These are phyloP conservation scores for Dicaeum eximium DNA, from an alignment of 2,113 vertebrate genomes.

Conservation along the genomic window DNA sequence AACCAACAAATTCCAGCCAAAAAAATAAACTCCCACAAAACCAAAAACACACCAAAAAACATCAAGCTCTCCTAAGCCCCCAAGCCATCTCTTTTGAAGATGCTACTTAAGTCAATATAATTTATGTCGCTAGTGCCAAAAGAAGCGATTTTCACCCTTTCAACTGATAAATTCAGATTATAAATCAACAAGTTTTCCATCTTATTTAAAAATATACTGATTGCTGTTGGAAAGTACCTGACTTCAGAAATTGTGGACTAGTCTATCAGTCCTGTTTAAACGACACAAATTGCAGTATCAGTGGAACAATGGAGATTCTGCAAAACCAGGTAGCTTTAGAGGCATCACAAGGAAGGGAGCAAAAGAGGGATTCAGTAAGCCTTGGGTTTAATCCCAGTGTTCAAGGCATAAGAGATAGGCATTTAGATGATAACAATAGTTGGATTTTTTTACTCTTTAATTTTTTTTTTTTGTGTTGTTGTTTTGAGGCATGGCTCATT, in stretches of 20 bases:
- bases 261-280: neutral
- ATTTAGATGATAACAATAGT: neutral
- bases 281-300: neutral
- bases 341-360: neutral
- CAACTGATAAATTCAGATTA: neutral
- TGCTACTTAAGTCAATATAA: neutral
- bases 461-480: neutral
- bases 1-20: neutral
- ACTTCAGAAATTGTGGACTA: neutral
- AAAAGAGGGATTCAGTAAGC: neutral
- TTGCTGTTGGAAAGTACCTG: neutral
- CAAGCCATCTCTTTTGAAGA: neutral
- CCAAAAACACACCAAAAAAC: neutral
- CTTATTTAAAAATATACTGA: neutral
- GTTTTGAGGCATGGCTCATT: neutral
- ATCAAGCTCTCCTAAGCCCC: accelerated
- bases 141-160: neutral
- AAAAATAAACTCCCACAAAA: neutral
- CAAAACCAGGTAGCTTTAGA: neutral
- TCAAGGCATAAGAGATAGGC: too few relatives aligned
- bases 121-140: neutral
- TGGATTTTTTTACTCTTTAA: neutral
- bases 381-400: neutral
- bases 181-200: neutral
- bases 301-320: neutral